Conservation (phyloP, 2,797 vertebrate genomes). For the Sarcoramphus papa region DNA sequence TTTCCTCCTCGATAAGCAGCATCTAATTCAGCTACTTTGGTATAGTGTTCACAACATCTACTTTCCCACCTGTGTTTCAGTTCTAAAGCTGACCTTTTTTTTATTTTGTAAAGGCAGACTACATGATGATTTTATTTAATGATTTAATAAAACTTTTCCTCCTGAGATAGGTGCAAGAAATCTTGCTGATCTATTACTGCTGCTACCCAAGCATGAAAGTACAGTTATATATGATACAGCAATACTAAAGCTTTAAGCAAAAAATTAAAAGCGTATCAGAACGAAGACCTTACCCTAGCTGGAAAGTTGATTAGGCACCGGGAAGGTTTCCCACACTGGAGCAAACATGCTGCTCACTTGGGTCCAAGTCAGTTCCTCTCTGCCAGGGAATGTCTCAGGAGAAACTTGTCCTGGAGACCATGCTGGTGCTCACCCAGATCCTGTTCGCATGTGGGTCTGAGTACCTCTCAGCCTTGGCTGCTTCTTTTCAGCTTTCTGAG, state of each 20-base stretch:
- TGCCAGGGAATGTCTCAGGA: background rate
- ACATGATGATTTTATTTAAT: slow-evolving; percentile 15
- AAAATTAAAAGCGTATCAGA: background rate
- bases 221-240: background rate
- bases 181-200: slow-evolving; percentile 13
- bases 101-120: background rate
- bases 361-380: background rate
- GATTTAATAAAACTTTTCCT: slow-evolving; percentile 40
- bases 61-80: background rate
- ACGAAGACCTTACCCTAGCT: background rate
- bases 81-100: slow-evolving; percentile 9
- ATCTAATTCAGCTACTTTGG: background rate
- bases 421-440: background rate
- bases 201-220: slow-evolving; percentile 25
- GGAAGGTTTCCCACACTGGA: background rate
- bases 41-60: background rate
- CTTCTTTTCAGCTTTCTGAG: background rate
- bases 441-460: background rate
- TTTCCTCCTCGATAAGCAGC: background rate
- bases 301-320: background rate
- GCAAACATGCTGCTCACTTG: background rate
- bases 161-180: slow-evolving; percentile 16
- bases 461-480: background rate
- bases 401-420: background rate
- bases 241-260: background rate